Evolutionary conservation across 2,113 vertebrate genomes (phyloP).

Genomic region (Numenius arquata): DNA sequence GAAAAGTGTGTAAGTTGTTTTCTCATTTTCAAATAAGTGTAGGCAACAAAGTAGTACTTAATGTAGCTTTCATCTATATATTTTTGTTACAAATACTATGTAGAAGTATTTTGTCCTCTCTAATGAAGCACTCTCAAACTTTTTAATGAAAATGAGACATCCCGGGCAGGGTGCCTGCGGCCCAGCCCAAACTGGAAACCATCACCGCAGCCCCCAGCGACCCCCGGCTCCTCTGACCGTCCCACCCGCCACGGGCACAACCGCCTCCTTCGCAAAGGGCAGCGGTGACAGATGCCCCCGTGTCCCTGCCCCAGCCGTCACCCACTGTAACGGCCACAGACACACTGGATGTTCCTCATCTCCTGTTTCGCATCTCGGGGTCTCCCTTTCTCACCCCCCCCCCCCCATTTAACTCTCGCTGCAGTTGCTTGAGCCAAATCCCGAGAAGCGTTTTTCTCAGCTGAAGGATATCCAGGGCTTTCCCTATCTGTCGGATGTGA

Average conservation of each 20-base stretch:
- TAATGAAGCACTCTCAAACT: neutral
- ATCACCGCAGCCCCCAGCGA: fast-evolving
- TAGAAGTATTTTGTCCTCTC: neutral
- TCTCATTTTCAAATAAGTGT: neutral
- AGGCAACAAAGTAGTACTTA: neutral
- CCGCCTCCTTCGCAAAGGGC: neutral
- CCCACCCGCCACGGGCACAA: fast-evolving
- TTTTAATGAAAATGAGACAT: neutral
- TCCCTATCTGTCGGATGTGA: slow-evolving; percentile 84
- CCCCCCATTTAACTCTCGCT: neutral
- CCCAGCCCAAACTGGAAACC: neutral
- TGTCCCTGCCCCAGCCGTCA: neutral
- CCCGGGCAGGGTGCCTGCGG: too few species aligned
- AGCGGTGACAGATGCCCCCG: neutral
- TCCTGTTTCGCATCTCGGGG: neutral
- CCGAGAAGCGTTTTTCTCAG: slow-evolving; percentile 85
- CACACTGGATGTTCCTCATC: neutral
- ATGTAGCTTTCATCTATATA: neutral
- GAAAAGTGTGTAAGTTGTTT: neutral
- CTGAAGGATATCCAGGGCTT: slow-evolving; percentile 84
- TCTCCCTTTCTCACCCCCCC: neutral
- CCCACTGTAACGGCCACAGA: neutral
- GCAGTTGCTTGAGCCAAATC: slow-evolving; percentile 88
- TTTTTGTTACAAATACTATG: neutral
- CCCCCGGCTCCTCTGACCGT: too few species aligned